Evolutionary conservation across 2,113 vertebrate species (phyloP), one percentile per base, ranked within the genome.

Genomic region (Aspidoscelis tigris): DNA sequence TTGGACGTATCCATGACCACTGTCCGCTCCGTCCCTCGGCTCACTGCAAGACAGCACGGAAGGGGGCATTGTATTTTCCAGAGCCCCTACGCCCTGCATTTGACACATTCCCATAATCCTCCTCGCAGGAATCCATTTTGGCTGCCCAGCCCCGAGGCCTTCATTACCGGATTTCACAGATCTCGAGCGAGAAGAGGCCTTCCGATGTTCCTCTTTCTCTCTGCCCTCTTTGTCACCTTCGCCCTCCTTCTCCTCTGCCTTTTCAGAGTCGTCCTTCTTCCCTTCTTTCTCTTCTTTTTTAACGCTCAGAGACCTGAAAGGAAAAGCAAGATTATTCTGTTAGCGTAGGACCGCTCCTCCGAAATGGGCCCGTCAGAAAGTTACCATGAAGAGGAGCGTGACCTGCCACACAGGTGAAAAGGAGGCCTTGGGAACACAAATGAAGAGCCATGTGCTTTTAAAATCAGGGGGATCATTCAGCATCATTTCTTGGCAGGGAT

Each of bases 1-100:
- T 99, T 99, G 2, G 97, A 98, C 87, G 97, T 98, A 89, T 99
- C 99, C 98, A 99, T 99, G 0, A 99, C 96, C 0, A 99, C 98
- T 0, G 97, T 99, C 86, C 99, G 97, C 80, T 99, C 97, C 0
- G 95, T 95, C 81, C 94, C 97, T 81, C 94, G 91, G 93, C 97
- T 95, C 7, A 85, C 97, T 97, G 72, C 0, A 26, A 70, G 21
- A 10, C 18, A 81, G 88, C 8, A 20, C 33, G 1, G 26, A 0
- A 0, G 4, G 44, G 80, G 2, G 39, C 3, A 26, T 3, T 8
- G 72, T 3, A 5, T 66, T 22, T 24, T 72, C 0, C 7, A 71
- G 0, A 0, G 80, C n/a, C 68, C 12, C 55, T 77, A 12, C 33
- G 33, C 33, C 33, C 33, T 33, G 33, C 33, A 33, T 33, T 33